Percentiles rank a stretch among this genome's conserved stretches.
These are phyloP conservation scores for Pipistrellus kuhlii DNA, from an alignment of 2,797 vertebrate genomes.

Conservation along the genomic window DNA sequence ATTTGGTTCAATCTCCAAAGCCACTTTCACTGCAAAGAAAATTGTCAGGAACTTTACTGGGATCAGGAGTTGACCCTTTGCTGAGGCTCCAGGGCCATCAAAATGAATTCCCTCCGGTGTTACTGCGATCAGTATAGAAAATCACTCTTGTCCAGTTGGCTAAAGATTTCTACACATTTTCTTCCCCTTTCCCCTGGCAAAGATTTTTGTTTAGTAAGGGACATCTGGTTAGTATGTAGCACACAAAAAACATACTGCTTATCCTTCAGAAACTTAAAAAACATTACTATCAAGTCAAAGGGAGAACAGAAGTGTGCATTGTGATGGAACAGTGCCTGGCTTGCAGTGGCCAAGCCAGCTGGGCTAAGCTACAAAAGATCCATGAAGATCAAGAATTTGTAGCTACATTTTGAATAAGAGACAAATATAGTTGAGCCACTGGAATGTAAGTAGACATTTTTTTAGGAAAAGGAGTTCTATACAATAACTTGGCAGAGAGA, in stretches of 20 bases:
- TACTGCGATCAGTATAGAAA: not conserved
- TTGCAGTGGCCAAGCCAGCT: not conserved
- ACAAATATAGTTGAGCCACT: not conserved
- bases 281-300: constrained; percentile 30
- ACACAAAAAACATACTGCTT: constrained; percentile 39
- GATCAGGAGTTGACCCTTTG: constrained; percentile 26
- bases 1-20: constrained; percentile 73
- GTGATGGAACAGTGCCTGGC: not conserved
- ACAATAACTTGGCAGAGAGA: not conserved
- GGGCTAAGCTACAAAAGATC: not conserved
- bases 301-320: constrained; percentile 20
- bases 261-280: constrained; percentile 42
- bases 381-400: constrained; percentile 21
- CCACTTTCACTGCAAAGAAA: constrained; percentile 71
- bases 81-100: not conserved
- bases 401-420: not conserved
- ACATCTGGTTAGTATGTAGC: constrained; percentile 48
- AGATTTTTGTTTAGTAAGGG: constrained; percentile 47
- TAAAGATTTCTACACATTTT: constrained; percentile 53
- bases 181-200: constrained; percentile 45
- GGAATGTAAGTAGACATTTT: not conserved
- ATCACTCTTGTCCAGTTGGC: constrained; percentile 5
- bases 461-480: not conserved
- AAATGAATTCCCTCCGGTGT: not conserved
- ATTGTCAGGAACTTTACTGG: constrained; percentile 57